Conservation (phyloP, 2,797 vertebrate species). For the Anolis apletophallus region DNA sequence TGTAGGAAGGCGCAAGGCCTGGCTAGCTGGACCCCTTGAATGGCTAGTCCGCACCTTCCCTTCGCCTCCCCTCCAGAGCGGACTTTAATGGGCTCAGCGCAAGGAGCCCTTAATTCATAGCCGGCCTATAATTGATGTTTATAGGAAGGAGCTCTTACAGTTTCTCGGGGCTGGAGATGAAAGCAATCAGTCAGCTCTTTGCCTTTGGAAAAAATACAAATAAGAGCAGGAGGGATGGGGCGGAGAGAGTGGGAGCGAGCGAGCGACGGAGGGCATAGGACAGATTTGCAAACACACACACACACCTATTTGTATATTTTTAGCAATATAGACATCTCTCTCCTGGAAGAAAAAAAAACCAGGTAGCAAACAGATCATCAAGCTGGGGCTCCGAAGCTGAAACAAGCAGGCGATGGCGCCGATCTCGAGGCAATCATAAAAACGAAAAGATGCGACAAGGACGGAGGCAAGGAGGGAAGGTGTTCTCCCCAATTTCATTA, state of each 20-base stretch:
- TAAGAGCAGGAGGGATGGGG: constrained; percentile 50
- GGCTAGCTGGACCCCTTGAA: neutral
- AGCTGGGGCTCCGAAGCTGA: constrained; percentile 29
- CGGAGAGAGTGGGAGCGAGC: constrained; percentile 66
- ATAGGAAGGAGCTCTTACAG: constrained; percentile 82
- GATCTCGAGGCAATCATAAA: neutral
- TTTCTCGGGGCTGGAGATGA: constrained; percentile 79
- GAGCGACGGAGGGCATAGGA: constrained; percentile 60
- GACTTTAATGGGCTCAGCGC: constrained; percentile 71
- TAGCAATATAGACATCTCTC: constrained; percentile 34
- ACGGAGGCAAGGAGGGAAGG: neutral
- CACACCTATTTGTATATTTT: neutral
- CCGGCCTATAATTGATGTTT: constrained; percentile 81
- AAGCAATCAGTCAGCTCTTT: constrained; percentile 81
- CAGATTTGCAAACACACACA: constrained; percentile 62
- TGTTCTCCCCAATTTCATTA: neutral
- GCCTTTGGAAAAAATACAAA: constrained; percentile 67
- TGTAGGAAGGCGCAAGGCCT: neutral
- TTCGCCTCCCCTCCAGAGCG: constrained; percentile 61
- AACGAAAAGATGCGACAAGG: neutral
- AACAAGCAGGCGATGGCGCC: neutral
- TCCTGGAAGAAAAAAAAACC: neutral
- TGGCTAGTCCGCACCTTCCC: constrained; percentile 73
- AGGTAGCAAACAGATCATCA: constrained; percentile 20
- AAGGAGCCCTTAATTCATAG: constrained; percentile 79